A percentile compares a stretch with the other conserved stretches of the same genome.
Evolutionary conservation across 2,888 invertebrate genomes (phyloP).

Genomic region (Drosophila siamana): DNA sequence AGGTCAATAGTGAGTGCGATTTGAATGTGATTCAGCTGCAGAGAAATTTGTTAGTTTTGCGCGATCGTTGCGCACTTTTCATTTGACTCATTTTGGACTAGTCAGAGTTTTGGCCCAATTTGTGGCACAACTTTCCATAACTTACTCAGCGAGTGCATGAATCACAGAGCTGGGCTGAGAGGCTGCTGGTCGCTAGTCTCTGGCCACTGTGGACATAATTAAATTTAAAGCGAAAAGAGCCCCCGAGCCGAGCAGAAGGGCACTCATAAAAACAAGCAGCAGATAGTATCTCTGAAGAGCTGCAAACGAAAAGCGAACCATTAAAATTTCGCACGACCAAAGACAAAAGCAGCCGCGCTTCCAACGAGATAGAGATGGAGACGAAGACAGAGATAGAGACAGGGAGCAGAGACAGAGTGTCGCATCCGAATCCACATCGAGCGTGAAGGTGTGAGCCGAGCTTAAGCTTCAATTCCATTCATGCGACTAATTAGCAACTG

Average conservation of each 20-base stretch:
- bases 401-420: slow-evolving; percentile 1
- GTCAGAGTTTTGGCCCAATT: slow-evolving; percentile 46
- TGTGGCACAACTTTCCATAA: slow-evolving; percentile 46
- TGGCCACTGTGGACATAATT: slow-evolving; percentile 50
- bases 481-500: slow-evolving; percentile 84
- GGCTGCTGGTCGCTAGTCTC: slow-evolving; percentile 27
- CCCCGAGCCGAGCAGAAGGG: slow-evolving; percentile 48
- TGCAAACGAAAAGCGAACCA: slow-evolving; percentile 65
- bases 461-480: slow-evolving; percentile 83
- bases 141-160: slow-evolving; percentile 43
- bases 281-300: slow-evolving; percentile 62
- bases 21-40: slow-evolving; percentile 35
- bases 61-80: not conserved
- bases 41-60: slow-evolving; percentile 6
- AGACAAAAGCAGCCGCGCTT: slow-evolving; percentile 63
- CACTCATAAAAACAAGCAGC: slow-evolving; percentile 68
- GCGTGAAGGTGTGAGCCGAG: slow-evolving; percentile 78
- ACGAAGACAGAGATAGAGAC: not conserved
- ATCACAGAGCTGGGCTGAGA: slow-evolving; percentile 28
- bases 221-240: slow-evolving; percentile 63
- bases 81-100: slow-evolving; percentile 36
- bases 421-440: slow-evolving; percentile 16
- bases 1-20: not conserved
- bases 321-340: slow-evolving; percentile 79
- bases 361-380: slow-evolving; percentile 5